Evolutionary conservation across 2,888 invertebrate species (phyloP).

Genomic region (Cataglyphis cursor): DNA sequence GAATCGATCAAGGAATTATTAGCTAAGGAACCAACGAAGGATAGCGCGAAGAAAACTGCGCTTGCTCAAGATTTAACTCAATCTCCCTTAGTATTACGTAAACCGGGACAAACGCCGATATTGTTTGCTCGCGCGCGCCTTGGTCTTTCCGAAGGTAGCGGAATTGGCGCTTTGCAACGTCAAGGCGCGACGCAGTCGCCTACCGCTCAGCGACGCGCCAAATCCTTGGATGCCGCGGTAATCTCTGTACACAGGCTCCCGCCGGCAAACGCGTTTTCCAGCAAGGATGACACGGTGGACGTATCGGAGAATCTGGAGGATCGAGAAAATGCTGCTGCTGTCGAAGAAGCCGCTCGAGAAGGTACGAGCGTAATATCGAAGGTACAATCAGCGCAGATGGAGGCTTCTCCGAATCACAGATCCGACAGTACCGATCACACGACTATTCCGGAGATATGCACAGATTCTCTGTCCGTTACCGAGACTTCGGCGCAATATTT

Average conservation of each 20-base stretch:
- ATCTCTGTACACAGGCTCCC: constrained; percentile 93
- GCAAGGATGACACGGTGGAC: constrained; percentile 95
- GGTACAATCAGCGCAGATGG: constrained; percentile 73
- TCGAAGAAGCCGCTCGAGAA: neutral
- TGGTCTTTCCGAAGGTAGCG: constrained; percentile 95
- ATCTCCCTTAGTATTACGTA: constrained; percentile 90
- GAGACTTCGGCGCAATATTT: constrained; percentile 84
- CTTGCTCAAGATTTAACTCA: constrained; percentile 89
- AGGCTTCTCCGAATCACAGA: constrained; percentile 81
- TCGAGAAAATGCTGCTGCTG: constrained; percentile 14
- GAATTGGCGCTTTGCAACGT: constrained; percentile 91
- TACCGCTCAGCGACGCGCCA: constrained; percentile 92
- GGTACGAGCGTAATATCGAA: constrained; percentile 47
- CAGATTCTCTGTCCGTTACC: constrained; percentile 84
- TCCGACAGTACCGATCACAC: constrained; percentile 84
- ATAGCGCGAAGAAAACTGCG: constrained; percentile 67
- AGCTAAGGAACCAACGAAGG: constrained; percentile 74
- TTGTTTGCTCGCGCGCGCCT: constrained; percentile 93
- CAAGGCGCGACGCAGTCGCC: constrained; percentile 93
- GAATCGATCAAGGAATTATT: constrained; percentile 74
- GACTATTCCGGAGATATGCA: constrained; percentile 82
- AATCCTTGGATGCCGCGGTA: constrained; percentile 94
- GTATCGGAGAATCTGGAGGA: constrained; percentile 88
- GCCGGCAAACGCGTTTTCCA: constrained; percentile 94
- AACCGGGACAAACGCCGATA: constrained; percentile 92